Base-by-base conservation (phyloP, 2,113 vertebrate species). In the Xiphophorus couchianus region DNA sequence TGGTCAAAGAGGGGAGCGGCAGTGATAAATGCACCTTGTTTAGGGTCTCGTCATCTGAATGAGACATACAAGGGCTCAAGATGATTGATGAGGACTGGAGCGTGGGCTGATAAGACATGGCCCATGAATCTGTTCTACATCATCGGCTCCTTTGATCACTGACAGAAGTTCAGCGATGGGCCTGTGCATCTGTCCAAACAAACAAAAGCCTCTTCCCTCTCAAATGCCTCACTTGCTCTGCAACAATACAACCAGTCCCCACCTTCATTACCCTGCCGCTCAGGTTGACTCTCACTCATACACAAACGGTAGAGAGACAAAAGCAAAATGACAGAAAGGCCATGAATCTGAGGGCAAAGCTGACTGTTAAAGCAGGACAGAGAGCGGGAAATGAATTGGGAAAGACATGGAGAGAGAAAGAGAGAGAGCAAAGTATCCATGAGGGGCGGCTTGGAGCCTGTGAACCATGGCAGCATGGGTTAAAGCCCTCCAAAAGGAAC, bases 101-200 rank as follows among this genome's bases (percentile, higher is more conserved):
- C 91, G 83, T 84, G 93, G 95, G 95, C 95, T 96, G 96, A 96
- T 96, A 96, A 96, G 96, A 97, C 96, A 96, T 95, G 95, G 96
- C 94, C 96, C 92, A 94, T 97, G 96, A 97, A 98, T 96, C 96
- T 97, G 96, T 96, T 97, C 96, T 96, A 96, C 96, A 96, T 96
- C 97, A 96, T 93, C 95, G 90, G 95, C 93, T 95, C 93, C 96
- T 97, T 95, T 96, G 96, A 97, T 97, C 95, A 91, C 94, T 95
- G 96, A 97, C 96, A 96, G 94, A 95, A 95, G 95, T 96, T 96
- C 96, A 95, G 94, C 94, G 95, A 96, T 95, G 95, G 95, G 93
- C 94, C 92, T 91, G 92, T 93, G 95, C 95, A 95, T 97, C 96
- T 97, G 96, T 96, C 95, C 93, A 95, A 96, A 95, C 95, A 97